Conservation (phyloP, 2,888 invertebrate genomes). For the Trilocha varians region DNA sequence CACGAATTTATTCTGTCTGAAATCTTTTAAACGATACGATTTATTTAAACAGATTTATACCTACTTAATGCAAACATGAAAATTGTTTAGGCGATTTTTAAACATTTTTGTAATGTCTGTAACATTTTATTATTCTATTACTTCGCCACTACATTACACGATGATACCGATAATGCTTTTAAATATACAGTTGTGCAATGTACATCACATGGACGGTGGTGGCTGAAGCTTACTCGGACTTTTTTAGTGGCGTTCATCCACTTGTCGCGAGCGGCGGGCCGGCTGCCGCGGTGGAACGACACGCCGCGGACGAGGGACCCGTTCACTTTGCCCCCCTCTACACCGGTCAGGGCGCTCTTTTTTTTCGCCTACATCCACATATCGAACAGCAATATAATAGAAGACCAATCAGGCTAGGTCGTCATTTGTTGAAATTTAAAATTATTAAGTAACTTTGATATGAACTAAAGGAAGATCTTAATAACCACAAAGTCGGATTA, state of each 20-base stretch:
- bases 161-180: not conserved
- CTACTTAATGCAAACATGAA: not conserved
- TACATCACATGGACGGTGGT: conserved; percentile 10
- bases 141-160: conserved; percentile 1
- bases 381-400: conserved; percentile 40
- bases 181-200: conserved; percentile 7
- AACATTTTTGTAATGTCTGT: not conserved
- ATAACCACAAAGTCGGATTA: not conserved
- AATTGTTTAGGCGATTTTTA: not conserved
- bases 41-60: not conserved
- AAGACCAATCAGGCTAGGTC: conserved; percentile 17
- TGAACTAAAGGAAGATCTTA: not conserved
- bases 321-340: conserved; percentile 77
- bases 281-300: conserved; percentile 76
- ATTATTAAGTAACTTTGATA: not conserved
- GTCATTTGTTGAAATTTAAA: conserved; percentile 2
- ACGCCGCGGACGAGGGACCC: conserved; percentile 76
- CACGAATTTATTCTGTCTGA: not conserved
- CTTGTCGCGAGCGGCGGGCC: conserved; percentile 67
- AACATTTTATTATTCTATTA: not conserved
- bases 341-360: conserved; percentile 77
- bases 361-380: conserved; percentile 68
- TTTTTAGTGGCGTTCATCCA: conserved; percentile 82
- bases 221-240: conserved; percentile 79
- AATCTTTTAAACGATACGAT: not conserved